phyloP scores from a whole-genome alignment of 2,797 vertebrate species.

The Schizopygopsis malacanthus region DNA sequence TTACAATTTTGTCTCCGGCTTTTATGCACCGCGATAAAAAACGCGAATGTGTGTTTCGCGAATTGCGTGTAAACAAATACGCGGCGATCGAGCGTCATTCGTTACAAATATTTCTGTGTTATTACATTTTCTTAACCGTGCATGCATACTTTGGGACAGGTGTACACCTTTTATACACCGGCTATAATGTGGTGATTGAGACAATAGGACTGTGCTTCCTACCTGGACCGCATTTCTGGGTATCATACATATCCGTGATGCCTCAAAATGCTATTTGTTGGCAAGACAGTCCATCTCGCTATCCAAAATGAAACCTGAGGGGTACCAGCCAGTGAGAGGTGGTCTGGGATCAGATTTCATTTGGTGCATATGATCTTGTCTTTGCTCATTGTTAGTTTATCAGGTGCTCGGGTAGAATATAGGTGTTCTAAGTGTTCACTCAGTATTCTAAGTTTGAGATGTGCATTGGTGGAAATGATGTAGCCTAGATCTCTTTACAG shows the following conservation, averaged over 20 bases:
- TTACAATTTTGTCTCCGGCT: neutral
- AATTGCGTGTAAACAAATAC: slow-evolving; percentile 3
- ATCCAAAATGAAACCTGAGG: slow-evolving; percentile 9
- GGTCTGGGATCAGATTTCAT: neutral
- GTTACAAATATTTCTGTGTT: neutral
- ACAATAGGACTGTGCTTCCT: neutral
- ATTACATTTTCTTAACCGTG: neutral
- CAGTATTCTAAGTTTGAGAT: neutral
- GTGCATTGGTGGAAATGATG: neutral
- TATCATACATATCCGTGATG: neutral
- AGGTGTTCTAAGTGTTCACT: neutral
- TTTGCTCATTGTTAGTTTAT: neutral
- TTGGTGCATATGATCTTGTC: neutral
- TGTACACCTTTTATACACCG: neutral
- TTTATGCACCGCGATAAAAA: neutral
- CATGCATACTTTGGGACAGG: neutral
- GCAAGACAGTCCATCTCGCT: neutral
- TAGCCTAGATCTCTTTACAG: neutral
- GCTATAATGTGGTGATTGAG: neutral
- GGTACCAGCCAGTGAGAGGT: neutral
- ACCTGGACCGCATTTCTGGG: neutral
- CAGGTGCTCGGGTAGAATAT: neutral
- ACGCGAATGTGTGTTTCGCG: neutral
- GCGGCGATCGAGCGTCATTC: neutral
- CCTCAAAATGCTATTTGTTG: neutral